A percentile compares a stretch with the other conserved stretches of the same genome.
phyloP scores from a whole-genome alignment of 2,113 vertebrate species.

The Lepisosteus oculatus region DNA sequence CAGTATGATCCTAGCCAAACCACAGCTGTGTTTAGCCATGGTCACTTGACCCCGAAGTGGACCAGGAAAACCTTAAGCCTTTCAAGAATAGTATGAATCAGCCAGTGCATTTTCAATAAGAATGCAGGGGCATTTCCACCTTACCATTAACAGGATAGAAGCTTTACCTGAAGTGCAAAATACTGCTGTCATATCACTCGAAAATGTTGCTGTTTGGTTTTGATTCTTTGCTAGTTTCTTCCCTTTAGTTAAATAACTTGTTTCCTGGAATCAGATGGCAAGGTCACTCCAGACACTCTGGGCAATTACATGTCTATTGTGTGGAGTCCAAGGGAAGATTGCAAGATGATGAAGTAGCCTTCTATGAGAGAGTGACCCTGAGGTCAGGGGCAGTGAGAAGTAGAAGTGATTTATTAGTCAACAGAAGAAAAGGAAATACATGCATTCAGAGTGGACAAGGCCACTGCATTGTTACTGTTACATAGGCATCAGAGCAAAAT shows the following conservation, averaged over 20 bases:
- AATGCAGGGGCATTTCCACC: too few relatives aligned
- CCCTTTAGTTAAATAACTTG: constrained; percentile 23
- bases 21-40: constrained; percentile 14
- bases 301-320: constrained; percentile 53
- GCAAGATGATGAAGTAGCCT: constrained; percentile 64
- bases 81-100: constrained; percentile 22
- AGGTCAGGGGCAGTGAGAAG: constrained; percentile 57
- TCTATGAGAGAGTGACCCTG: constrained; percentile 53
- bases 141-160: too few relatives aligned
- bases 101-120: constrained; percentile 11
- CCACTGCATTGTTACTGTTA: background rate
- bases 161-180: background rate
- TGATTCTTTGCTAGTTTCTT: constrained; percentile 28
- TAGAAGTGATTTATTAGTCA: constrained; percentile 53
- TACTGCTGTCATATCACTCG: background rate
- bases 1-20: background rate
- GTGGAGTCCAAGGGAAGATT: constrained; percentile 50
- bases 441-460: constrained; percentile 29
- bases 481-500: background rate
- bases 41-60: constrained; percentile 39
- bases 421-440: constrained; percentile 27
- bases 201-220: constrained; percentile 34
- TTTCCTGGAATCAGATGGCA: constrained; percentile 47
- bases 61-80: constrained; percentile 24
- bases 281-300: constrained; percentile 45